Conservation (phyloP, 2,888 invertebrate species). For the Nemoura dubitans region DNA sequence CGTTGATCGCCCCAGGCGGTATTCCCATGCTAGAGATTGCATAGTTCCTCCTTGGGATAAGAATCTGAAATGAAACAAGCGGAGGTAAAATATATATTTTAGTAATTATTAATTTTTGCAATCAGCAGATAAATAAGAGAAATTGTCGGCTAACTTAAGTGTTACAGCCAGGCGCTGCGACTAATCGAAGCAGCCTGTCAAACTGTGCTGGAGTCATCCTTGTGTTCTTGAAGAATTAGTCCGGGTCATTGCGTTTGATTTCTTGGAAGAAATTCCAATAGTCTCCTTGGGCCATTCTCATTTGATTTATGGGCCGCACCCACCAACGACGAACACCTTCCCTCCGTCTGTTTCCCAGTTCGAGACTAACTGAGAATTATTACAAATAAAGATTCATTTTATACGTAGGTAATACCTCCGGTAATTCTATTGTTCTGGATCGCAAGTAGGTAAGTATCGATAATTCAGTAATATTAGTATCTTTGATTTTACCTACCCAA, state of each 20-base stretch:
- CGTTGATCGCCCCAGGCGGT: constrained; percentile 37
- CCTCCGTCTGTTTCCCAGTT: constrained; percentile 24
- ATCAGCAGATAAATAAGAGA: background rate
- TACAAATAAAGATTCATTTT: no score
- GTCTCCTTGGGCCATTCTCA: background rate
- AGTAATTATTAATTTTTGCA: no score
- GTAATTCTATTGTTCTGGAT: no score
- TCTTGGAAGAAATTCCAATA: constrained; percentile 38
- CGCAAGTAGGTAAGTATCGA: no score
- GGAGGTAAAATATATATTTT: background rate
- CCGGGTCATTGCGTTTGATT: background rate
- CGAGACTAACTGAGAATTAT: background rate
- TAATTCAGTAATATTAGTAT: no score
- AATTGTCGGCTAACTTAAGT: background rate
- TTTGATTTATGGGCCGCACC: constrained; percentile 29
- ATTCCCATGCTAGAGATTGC: constrained; percentile 16
- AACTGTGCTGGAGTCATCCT: constrained; percentile 38
- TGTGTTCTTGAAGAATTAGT: constrained; percentile 16
- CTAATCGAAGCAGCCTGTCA: constrained; percentile 18
- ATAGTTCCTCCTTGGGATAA: constrained; percentile 16
- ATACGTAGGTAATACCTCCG: no score
- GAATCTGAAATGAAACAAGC: background rate
- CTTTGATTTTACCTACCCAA: no score
- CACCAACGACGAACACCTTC: background rate
- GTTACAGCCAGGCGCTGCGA: constrained; percentile 1